Base-by-base conservation (phyloP, 2,888 invertebrate species). In the Spisula solida region DNA sequence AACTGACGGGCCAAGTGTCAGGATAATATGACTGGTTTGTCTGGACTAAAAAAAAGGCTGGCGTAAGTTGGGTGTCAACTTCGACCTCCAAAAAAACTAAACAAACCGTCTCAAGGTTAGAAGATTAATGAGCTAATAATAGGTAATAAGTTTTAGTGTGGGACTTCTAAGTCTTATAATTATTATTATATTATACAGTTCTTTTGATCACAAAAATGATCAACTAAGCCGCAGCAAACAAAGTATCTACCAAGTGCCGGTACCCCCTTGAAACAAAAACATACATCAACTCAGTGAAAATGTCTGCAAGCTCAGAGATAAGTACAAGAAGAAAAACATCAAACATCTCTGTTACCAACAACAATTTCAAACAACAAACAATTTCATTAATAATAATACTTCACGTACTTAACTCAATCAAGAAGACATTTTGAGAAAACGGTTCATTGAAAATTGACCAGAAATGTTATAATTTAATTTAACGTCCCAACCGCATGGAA, bases 371-470 rank as follows among this genome's bases (percentile, higher is more conserved):
- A 75, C 75, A 75, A 75, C 75, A 75, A 75, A 31, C 75, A 75
- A 10, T 66, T 75, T 34, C 75, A 75, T 34, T 34, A 75, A 34
- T 75, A 75, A 75, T 66, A 31, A 75, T 34, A 75, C 75, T n/a
- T 66, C 60, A 75, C 29, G 18, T 75, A 75, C 29, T 75, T 34
- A 14, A 31, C 25, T 75, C 75, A 34, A 75, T 75, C 31, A 75
- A 75, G 75, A 31, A 31, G 16, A 31, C 34, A 31, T 16, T 70
- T 34, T 34, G 31, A 75, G 34, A 75, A 31, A 75, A 75, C 31
- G 31, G 1, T 31, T 34, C 75, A 34, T n/a, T 18, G 29, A 75
- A 75, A 75, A 75, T 34, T 75, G 75, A 75, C 75, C 75, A 75
- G 75, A 75, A 75, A 60, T 34, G 6, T 75, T 18, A 16, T 75